Evolutionary conservation across 2,113 vertebrate species (phyloP), one percentile per base, ranked within the genome.

Genomic region (Notiomystis cincta): DNA sequence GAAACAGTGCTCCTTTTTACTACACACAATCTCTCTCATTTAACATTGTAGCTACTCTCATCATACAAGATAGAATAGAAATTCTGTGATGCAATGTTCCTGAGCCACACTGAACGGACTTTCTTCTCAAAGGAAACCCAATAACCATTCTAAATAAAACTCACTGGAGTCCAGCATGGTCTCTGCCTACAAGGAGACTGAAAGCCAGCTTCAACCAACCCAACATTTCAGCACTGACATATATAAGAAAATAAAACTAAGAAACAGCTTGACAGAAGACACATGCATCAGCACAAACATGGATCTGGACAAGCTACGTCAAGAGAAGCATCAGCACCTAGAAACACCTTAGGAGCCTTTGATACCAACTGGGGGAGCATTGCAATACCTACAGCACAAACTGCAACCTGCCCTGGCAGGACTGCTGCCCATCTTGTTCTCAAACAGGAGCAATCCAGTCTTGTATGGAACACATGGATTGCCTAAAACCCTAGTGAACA

Each of bases 391-490:
- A 22, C 3, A 11, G 42, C 48, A 47, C 1, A 0, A 57, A 62
- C 6, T 44, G 40, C n/a, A 57, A 42, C 12, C 65, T 69, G 56
- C 37, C 35, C 15, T 7, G 11, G 40, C 33, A 82, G 20, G 25
- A 42, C 61, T 64, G 50, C 15, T n/a, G 69, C 25, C 61, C 31
- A 3, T 2, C 16, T 3, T 13, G 21, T 2, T 57, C 45, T 82
- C 28, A 35, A 48, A 20, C 4, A 77, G 15, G 25, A 42, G 11
- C 7, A 33, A 48, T 7, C 18, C 54, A 76, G 11, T 13, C 38
- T 42, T 8, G 10, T 6, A 38, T 0, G 0, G 20, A n/a, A 37
- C 23, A 53, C 6, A 28, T 0, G 13, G 27, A 61, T 17, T 47
- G 66, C 25, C 48, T 25, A 38, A 71, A 75, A 17, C 21, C 12